These are phyloP conservation scores for Aphelinus atriplicis DNA, from an alignment of 1,140 invertebrate genomes.

Conservation along the genomic window DNA sequence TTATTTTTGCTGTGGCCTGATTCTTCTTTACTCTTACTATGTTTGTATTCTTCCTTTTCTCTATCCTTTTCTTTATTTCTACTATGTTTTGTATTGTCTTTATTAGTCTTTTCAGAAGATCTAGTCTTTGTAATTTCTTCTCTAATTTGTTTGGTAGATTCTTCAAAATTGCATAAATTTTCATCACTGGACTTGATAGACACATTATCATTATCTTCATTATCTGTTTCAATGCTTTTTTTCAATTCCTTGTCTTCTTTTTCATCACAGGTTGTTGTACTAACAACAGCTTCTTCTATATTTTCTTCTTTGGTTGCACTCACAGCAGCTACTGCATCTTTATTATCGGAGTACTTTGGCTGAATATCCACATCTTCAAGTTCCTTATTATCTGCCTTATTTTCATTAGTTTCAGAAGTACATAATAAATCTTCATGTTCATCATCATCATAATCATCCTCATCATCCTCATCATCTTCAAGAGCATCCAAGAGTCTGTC, in stretches of 20 bases:
- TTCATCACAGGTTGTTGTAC: constrained; percentile 42
- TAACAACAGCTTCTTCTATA: constrained; percentile 35
- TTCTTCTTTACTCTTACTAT: constrained; percentile 18
- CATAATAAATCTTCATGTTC: not conserved
- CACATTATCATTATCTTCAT: constrained; percentile 16
- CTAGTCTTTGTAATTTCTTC: constrained; percentile 35
- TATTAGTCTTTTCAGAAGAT: constrained; percentile 32
- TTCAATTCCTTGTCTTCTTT: constrained; percentile 38
- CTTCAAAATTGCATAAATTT: constrained; percentile 37
- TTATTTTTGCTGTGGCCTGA: constrained; percentile 35
- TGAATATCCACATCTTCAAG: constrained; percentile 54
- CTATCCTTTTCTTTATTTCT: constrained; percentile 43
- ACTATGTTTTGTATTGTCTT: constrained; percentile 16
- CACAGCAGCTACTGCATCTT: constrained; percentile 39
- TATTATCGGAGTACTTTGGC: constrained; percentile 59
- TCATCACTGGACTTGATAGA: constrained; percentile 11
- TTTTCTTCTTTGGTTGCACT: constrained; percentile 48
- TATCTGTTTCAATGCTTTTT: constrained; percentile 19
- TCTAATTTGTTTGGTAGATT: constrained; percentile 30
- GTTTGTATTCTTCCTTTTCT: constrained; percentile 42
- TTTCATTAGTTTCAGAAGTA: constrained; percentile 29
- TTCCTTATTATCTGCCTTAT: constrained; percentile 42
- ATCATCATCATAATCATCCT: not conserved
- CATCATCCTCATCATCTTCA: constrained; percentile 48
- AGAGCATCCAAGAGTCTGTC: constrained; percentile 46